Conservation (phyloP, 2,797 vertebrate genomes). For the Mycteria americana region DNA sequence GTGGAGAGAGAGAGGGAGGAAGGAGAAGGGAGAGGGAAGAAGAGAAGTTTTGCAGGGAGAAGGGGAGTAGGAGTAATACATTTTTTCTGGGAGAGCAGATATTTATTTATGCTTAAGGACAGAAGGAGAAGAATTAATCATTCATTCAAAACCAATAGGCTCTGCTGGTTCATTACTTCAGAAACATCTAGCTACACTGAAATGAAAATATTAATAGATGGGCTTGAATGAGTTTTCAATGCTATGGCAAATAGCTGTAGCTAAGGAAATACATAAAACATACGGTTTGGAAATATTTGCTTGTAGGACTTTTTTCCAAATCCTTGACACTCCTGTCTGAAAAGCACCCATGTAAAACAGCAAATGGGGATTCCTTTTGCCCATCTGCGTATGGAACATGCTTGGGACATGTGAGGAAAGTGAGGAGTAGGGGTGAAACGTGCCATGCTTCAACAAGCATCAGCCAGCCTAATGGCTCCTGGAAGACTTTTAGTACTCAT, state of each 20-base stretch:
- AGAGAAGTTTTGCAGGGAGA: background rate
- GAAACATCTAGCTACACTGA: constrained; percentile 5
- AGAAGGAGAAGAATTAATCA: constrained; percentile 17
- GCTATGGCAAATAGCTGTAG: background rate
- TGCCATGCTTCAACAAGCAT: background rate
- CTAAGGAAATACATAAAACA: background rate
- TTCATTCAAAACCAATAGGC: background rate
- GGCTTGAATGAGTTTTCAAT: background rate
- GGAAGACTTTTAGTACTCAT: background rate
- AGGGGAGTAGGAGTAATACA: background rate
- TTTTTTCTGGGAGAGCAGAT: background rate
- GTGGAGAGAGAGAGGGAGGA: background rate
- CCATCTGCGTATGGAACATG: rapidly evolving
- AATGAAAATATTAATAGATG: constrained; percentile 27
- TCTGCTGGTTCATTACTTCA: constrained; percentile 27
- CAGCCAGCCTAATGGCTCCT: background rate
- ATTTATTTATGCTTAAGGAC: constrained; percentile 22
- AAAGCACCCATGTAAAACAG: background rate
- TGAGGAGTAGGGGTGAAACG: background rate
- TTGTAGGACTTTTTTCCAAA: background rate
- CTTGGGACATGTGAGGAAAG: background rate
- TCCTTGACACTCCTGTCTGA: background rate
- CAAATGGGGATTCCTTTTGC: background rate
- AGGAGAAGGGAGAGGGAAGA: background rate
- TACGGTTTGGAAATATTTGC: background rate